A percentile compares a stretch with the other conserved stretches of the same genome.
Conservation (phyloP, 1,140 invertebrate species). For the Aphidius ervi region DNA sequence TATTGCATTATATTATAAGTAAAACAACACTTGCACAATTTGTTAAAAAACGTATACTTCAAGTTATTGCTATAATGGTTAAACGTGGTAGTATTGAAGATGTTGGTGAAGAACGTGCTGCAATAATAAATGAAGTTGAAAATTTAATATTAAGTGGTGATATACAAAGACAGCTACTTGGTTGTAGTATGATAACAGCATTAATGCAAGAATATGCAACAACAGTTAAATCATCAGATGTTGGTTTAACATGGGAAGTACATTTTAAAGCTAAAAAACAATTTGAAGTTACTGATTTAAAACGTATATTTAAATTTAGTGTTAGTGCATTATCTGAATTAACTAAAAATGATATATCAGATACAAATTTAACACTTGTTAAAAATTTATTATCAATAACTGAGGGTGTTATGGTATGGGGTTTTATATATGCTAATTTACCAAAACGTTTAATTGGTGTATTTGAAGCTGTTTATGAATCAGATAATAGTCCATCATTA, state of each 20-base stretch:
- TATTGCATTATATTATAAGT: conserved; percentile 71
- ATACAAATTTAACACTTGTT: conserved; percentile 56
- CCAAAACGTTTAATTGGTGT: conserved; percentile 67
- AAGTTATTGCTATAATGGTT: conserved; percentile 81
- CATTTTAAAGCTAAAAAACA: conserved; percentile 78
- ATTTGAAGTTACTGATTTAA: conserved; percentile 77
- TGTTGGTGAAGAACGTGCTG: conserved; percentile 62
- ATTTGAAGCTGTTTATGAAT: conserved; percentile 67
- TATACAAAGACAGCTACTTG: conserved; percentile 63
- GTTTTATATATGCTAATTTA: conserved; percentile 62
- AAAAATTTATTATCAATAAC: conserved; percentile 69
- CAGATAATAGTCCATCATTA: conserved; percentile 63
- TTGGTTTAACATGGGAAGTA: conserved; percentile 81
- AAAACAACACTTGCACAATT: conserved; percentile 59
- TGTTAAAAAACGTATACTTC: conserved; percentile 66
- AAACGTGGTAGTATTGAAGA: conserved; percentile 76
- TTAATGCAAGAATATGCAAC: conserved; percentile 85
- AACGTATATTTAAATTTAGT: conserved; percentile 72
- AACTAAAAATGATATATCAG: conserved; percentile 51
- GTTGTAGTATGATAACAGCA: conserved; percentile 75
- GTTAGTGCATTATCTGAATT: conserved; percentile 59
- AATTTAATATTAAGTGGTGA: conserved; percentile 65
- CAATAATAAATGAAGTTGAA: conserved; percentile 72
- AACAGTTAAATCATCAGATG: conserved; percentile 78
- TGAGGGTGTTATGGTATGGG: conserved; percentile 72